phyloP scores from a whole-genome alignment of 2,888 invertebrate genomes.

The Drosophila vallismaia region DNA sequence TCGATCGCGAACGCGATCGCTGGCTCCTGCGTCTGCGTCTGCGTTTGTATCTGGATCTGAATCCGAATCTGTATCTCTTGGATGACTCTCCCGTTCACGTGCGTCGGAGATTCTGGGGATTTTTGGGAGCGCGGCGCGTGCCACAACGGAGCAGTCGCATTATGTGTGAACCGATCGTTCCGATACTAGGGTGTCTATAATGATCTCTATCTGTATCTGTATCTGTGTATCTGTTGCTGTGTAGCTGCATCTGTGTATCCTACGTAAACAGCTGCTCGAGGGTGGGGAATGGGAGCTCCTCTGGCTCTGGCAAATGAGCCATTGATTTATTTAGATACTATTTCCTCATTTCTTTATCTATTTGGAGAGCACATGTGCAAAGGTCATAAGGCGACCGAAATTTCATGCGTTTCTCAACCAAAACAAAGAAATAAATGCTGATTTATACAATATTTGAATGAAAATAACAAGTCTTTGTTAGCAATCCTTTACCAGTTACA shows the following conservation, averaged over 20 bases:
- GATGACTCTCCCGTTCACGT: slow-evolving; percentile 52
- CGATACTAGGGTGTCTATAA: slow-evolving; percentile 54
- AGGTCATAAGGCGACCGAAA: slow-evolving; percentile 1
- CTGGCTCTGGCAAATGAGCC: slow-evolving; percentile 41
- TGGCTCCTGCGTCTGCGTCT: neutral
- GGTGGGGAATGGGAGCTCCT: slow-evolving; percentile 1
- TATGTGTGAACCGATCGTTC: slow-evolving; percentile 63
- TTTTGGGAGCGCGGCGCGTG: slow-evolving; percentile 62
- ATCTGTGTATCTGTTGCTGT: slow-evolving; percentile 2
- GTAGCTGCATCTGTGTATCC: slow-evolving; percentile 10
- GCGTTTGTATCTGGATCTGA: slow-evolving; percentile 1
- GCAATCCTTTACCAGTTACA: too few species aligned
- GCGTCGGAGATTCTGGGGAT: slow-evolving; percentile 28
- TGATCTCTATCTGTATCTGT: slow-evolving; percentile 21
- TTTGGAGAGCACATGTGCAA: slow-evolving; percentile 6
- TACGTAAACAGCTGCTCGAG: slow-evolving; percentile 25
- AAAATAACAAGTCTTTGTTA: too few species aligned
- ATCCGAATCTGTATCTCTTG: neutral
- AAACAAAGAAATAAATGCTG: neutral
- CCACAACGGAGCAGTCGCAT: slow-evolving; percentile 38
- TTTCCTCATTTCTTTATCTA: slow-evolving; percentile 9
- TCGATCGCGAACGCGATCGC: slow-evolving; percentile 14
- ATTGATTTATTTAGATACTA: slow-evolving; percentile 61
- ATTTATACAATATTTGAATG: too few species aligned
- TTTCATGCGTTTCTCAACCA: neutral